phyloP scores from a whole-genome alignment of 2,888 invertebrate genomes.

The Melipona bicolor region DNA sequence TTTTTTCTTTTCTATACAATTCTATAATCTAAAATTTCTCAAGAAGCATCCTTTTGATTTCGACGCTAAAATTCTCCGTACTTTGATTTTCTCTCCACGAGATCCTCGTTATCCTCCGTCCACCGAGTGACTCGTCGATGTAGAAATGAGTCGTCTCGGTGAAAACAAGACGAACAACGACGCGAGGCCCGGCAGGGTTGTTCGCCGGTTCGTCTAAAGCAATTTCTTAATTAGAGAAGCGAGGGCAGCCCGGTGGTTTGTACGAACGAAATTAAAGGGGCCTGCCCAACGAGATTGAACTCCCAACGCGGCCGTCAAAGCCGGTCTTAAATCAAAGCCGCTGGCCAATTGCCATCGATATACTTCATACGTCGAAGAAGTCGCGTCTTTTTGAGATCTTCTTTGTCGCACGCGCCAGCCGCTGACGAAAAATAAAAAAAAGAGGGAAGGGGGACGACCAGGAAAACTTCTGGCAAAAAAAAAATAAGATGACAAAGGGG shows the following conservation, averaged over 20 bases:
- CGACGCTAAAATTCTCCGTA: neutral
- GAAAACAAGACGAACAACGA: conserved; percentile 21
- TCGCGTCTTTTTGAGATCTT: conserved; percentile 3
- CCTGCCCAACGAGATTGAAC: conserved; percentile 44
- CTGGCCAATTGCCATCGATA: conserved; percentile 68
- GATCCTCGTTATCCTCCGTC: neutral
- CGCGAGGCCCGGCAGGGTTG: neutral
- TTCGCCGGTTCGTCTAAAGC: conserved; percentile 8
- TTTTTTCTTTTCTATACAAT: neutral
- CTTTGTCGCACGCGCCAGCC: conserved; percentile 55
- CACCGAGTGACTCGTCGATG: neutral
- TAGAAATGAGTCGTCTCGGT: conserved; percentile 13
- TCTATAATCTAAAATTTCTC: too few species aligned
- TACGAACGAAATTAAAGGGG: conserved; percentile 56
- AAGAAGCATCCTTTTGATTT: neutral
- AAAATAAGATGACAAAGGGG: neutral
- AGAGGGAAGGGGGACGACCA: neutral
- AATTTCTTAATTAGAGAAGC: conserved; percentile 60
- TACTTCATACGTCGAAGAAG: conserved; percentile 52
- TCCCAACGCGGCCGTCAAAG: conserved; percentile 45
- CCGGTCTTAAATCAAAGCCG: conserved; percentile 65
- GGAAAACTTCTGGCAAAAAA: conserved; percentile 34
- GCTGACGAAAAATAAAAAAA: conserved; percentile 3
- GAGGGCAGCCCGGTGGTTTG: conserved; percentile 25
- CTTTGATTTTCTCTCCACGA: neutral